These are phyloP conservation scores for Vollenhovia emeryi DNA, from an alignment of 1,140 invertebrate species.

Conservation along the genomic window DNA sequence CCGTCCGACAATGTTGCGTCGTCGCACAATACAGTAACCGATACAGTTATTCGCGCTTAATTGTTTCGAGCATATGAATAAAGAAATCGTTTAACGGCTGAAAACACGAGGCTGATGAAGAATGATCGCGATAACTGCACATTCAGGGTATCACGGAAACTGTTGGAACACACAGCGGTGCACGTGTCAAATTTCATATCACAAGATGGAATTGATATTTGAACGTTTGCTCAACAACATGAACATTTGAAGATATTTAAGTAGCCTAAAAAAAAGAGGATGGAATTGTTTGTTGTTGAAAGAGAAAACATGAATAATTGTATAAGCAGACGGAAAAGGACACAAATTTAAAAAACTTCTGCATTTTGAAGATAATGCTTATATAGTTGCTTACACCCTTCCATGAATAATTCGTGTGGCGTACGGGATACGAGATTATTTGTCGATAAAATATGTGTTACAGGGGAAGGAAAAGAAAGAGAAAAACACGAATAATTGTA, in stretches of 20 bases:
- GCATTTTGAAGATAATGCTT: background rate
- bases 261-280: too few species aligned
- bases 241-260: background rate
- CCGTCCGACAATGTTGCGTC: constrained; percentile 63
- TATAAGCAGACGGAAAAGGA: too few species aligned
- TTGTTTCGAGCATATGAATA: constrained; percentile 49
- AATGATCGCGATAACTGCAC: constrained; percentile 23
- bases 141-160: background rate
- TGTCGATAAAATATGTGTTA: too few species aligned
- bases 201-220: background rate
- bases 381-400: background rate
- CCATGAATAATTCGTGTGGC: background rate
- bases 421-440: background rate
- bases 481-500: background rate
- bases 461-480: background rate
- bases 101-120: constrained; percentile 46
- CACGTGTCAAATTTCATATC: background rate
- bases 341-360: background rate
- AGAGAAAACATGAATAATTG: too few species aligned
- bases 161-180: background rate
- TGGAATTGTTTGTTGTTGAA: too few species aligned
- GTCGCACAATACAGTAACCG: constrained; percentile 68
- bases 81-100: constrained; percentile 63
- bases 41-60: constrained; percentile 72
- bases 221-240: background rate